Evolutionary conservation across 1,140 invertebrate species (phyloP).

Genomic region (Aphis gossypii): DNA sequence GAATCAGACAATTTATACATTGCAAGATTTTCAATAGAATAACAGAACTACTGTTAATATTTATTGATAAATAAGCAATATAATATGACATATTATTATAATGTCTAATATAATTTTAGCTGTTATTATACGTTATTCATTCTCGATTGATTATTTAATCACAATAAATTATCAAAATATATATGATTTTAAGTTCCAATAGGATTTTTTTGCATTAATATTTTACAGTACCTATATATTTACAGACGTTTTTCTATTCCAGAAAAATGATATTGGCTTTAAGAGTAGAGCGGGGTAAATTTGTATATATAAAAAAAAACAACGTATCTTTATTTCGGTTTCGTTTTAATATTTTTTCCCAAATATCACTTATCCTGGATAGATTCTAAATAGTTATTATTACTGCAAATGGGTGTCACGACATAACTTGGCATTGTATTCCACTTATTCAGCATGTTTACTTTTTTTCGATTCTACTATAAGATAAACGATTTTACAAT

Average conservation of each 20-base stretch:
- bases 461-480: not conserved
- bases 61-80: not conserved
- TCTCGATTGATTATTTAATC: not conserved
- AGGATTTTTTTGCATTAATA: accelerated
- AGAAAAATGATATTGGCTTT: not conserved
- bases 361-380: not conserved
- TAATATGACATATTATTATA: not conserved
- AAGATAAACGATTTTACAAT: not conserved
- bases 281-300: not conserved
- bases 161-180: not conserved
- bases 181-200: too few relatives aligned
- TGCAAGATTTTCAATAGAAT: not conserved
- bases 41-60: not conserved
- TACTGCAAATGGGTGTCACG: not conserved
- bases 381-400: not conserved
- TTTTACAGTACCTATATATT: not conserved
- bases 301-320: too few relatives aligned
- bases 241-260: not conserved
- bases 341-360: not conserved
- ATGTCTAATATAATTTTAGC: not conserved
- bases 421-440: constrained; percentile 8
- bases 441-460: not conserved
- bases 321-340: not conserved
- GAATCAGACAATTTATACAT: not conserved
- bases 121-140: not conserved